phyloP scores from a whole-genome alignment of 2,888 invertebrate species.

The Stictocephala bisonia region DNA sequence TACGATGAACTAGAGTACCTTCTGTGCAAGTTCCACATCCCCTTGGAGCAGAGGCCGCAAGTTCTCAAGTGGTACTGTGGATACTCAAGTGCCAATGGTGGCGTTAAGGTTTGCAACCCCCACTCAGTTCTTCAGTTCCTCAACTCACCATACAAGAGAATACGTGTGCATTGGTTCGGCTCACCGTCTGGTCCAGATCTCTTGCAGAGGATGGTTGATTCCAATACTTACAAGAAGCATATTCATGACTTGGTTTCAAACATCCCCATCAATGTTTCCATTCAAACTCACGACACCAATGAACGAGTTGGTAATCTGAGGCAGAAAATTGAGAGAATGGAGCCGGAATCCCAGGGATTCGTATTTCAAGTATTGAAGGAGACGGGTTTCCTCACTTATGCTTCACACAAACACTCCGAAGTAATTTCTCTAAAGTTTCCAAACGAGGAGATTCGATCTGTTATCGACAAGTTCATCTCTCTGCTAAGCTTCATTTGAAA shows the following conservation, averaged over 20 bases:
- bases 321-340: background rate
- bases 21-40: background rate
- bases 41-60: background rate
- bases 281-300: background rate
- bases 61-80: constrained; percentile 10
- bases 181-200: constrained; percentile 4
- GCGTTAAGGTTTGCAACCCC: constrained; percentile 1
- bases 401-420: background rate
- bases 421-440: constrained; percentile 4
- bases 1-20: background rate
- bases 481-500: background rate
- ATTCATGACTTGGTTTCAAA: background rate
- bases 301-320: background rate
- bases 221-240: background rate
- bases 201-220: background rate
- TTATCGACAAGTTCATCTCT: background rate
- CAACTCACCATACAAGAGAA: background rate
- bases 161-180: background rate
- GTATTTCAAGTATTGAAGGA: background rate
- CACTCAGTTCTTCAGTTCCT: background rate
- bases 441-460: background rate
- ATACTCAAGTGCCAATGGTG: background rate
- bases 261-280: background rate
- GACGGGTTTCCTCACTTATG: background rate
- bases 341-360: background rate